These are phyloP conservation scores for Actinernus sp. DNA, from an alignment of 92 coral and sea anemone genomes.

Conservation along the genomic window DNA sequence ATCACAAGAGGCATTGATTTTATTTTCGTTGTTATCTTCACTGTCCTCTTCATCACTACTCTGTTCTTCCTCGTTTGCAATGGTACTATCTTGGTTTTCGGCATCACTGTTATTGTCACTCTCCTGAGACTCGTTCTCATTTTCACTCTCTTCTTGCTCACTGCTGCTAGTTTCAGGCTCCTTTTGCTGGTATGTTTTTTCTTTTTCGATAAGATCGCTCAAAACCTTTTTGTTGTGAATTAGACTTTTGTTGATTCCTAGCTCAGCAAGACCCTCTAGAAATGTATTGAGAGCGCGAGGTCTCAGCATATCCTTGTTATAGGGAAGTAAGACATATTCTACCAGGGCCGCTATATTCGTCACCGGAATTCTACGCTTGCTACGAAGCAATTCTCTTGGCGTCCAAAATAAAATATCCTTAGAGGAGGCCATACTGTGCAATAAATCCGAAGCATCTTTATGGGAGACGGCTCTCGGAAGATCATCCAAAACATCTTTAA, in stretches of 20 bases:
- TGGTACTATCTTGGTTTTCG: no score
- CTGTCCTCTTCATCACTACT: no score
- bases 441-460: slow-evolving; percentile 30
- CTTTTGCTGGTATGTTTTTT: no score
- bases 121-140: no score
- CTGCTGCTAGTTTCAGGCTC: no score
- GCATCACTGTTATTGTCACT: no score
- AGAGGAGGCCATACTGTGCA: slow-evolving; percentile 50
- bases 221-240: slow-evolving; percentile 14
- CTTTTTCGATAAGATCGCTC: slow-evolving; percentile 5
- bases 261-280: slow-evolving; percentile 23
- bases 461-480: slow-evolving; percentile 18
- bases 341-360: slow-evolving; percentile 32
- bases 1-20: no score
- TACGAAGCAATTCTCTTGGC: slow-evolving; percentile 36
- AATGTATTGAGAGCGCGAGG: slow-evolving; percentile 39
- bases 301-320: slow-evolving; percentile 23
- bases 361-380: slow-evolving; percentile 42
- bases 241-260: slow-evolving; percentile 4
- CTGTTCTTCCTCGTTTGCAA: no score
- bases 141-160: no score
- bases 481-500: slow-evolving; percentile 23
- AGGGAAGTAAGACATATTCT: slow-evolving; percentile 50
- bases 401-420: slow-evolving; percentile 51
- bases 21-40: no score